These are phyloP conservation scores for Fistularia tabacaria DNA, from an alignment of 2,797 vertebrate genomes.

Conservation along the genomic window DNA sequence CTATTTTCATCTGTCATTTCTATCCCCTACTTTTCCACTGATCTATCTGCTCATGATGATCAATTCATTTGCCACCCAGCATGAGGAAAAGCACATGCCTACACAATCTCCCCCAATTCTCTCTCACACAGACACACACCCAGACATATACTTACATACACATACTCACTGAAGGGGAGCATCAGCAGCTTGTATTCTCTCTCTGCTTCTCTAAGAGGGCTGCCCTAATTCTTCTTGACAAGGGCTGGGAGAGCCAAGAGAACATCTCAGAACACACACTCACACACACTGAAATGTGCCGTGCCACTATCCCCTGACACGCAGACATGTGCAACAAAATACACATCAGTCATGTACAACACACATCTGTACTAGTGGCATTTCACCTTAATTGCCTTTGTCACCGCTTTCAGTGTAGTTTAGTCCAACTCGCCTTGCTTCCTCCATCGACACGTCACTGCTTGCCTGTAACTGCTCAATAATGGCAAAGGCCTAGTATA, in stretches of 20 bases:
- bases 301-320: constrained; percentile 26
- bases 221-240: constrained; percentile 80
- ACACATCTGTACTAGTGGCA: constrained; percentile 40
- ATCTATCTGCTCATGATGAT: constrained; percentile 14
- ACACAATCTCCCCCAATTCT: constrained; percentile 1
- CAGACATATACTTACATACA: constrained; percentile 10
- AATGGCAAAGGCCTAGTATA: constrained; percentile 4
- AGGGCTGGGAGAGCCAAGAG: constrained; percentile 71
- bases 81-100: constrained; percentile 25
- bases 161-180: constrained; percentile 33
- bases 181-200: constrained; percentile 65
- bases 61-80: constrained; percentile 4
- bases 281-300: constrained; percentile 23
- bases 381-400: constrained; percentile 60
- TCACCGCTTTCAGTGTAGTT: constrained; percentile 46
- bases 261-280: constrained; percentile 44
- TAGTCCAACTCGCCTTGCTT: constrained; percentile 16
- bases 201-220: constrained; percentile 56
- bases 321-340: constrained; percentile 23
- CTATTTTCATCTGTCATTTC: neutral
- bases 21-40: neutral
- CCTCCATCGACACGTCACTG: constrained; percentile 21
- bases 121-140: neutral
- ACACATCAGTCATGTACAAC: constrained; percentile 35
- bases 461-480: too few species aligned